These are phyloP conservation scores for Cecropterus lyciades DNA, from an alignment of 1,140 invertebrate species.

Conservation along the genomic window DNA sequence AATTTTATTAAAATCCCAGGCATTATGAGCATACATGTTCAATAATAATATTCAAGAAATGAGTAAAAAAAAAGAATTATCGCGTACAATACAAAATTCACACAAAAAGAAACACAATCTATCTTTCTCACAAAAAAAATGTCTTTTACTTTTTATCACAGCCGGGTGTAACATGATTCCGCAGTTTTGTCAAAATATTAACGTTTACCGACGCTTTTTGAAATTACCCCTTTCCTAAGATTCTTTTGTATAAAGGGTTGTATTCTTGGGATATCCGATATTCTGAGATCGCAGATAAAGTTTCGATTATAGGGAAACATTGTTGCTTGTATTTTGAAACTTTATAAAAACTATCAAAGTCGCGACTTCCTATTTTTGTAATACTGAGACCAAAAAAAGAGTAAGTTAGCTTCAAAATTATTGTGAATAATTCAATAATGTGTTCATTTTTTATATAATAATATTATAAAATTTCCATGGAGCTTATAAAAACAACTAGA, in stretches of 20 bases:
- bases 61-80: background rate
- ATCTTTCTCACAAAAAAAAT: conserved; percentile 38
- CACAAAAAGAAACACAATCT: conserved; percentile 17
- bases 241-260: conserved; percentile 49
- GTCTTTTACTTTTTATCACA: conserved; percentile 37
- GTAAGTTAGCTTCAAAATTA: no score
- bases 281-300: conserved; percentile 62
- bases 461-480: no score
- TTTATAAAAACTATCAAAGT: no score
- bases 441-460: no score
- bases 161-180: conserved; percentile 66
- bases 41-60: background rate
- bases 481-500: no score
- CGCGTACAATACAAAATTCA: background rate
- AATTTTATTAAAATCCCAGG: no score
- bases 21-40: no score
- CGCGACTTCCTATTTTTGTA: no score
- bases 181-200: conserved; percentile 81
- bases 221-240: conserved; percentile 62
- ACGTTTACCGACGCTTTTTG: conserved; percentile 57
- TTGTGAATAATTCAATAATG: no score
- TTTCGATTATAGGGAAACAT: conserved; percentile 46
- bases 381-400: no score
- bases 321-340: background rate
- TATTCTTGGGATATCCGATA: conserved; percentile 57